phyloP scores from a whole-genome alignment of 1,140 invertebrate genomes.

The Capitella teleta region DNA sequence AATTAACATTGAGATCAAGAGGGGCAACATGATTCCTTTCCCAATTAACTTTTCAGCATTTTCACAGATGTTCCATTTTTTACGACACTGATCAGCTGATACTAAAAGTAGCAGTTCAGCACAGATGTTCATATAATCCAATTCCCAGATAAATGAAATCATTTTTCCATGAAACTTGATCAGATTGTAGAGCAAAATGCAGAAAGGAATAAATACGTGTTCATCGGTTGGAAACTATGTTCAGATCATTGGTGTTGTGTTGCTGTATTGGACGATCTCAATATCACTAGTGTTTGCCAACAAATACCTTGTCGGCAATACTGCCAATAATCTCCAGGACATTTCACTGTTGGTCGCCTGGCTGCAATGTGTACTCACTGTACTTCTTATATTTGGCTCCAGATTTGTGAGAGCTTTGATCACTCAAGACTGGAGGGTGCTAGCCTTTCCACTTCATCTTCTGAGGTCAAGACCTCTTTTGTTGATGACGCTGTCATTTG shows the following conservation, averaged over 20 bases:
- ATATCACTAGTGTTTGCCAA: conserved; percentile 40
- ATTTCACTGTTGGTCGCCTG: conserved; percentile 37
- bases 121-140: no score
- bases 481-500: conserved; percentile 24
- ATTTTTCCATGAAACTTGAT: no score
- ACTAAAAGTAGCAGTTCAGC: no score
- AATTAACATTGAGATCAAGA: no score
- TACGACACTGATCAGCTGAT: no score
- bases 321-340: conserved; percentile 16
- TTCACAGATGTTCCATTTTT: no score
- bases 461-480: conserved; percentile 19
- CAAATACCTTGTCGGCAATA: conserved; percentile 33
- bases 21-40: no score
- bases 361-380: conserved; percentile 18
- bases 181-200: no score
- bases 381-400: conserved; percentile 12
- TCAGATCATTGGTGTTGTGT: conserved; percentile 21
- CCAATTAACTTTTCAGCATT: no score
- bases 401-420: not conserved
- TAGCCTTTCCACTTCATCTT: not conserved
- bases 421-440: not conserved
- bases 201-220: no score
- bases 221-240: no score
- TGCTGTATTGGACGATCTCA: conserved; percentile 32
- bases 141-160: no score